Base-by-base conservation (phyloP, 2,113 vertebrate genomes). In the Solenodon paradoxus region DNA sequence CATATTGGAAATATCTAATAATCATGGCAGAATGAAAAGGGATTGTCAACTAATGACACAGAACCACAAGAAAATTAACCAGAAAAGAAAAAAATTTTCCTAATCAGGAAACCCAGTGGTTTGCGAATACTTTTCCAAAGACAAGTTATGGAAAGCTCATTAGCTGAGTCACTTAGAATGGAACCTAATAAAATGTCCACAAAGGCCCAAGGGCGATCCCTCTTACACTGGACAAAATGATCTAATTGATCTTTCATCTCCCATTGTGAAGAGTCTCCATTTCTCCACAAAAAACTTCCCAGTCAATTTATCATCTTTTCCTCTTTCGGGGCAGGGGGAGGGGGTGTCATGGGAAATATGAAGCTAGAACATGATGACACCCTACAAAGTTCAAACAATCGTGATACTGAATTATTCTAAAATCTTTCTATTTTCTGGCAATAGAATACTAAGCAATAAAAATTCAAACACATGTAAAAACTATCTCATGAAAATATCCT, bases 121-220 rank as follows among this genome's bases (percentile, higher is more conserved):
- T 74, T 81, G n/a, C 32, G 47, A 42, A 79, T 3, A 30, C 28
- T 77, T 95, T 68, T 85, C 59, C 53, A 63, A 90, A 88, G 35
- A 7, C 40, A 53, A 32, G 45, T 85, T 68, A 85, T 77, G 72
- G 94, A 90, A 94, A 96, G 26, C 53, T 82, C 71, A 32, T 94
- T 55, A 66, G 89, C 59, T 72, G 66, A 94, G 47, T 93, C 85
- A 78, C n/a, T 30, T 49, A 30, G 24, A 74, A n/a, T n/a, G 17
- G 53, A 94, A 40, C 40, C 72, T 84, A 79, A 66, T 59, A 75
- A 79, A 87, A 32, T 26, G 5, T 35, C n/a, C 79, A 38, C 63
- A 9, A 26, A 87, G 0, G 0, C 9, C 13, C 17, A 38, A 77
- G 13, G 57, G n/a, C 0, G 1, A 19, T 28, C 49, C 32, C n/a